Percentiles rank a stretch among this genome's conserved stretches.
These are phyloP conservation scores for Tragelaphus imberbis DNA, from an alignment of 2,113 vertebrate genomes.

Conservation along the genomic window DNA sequence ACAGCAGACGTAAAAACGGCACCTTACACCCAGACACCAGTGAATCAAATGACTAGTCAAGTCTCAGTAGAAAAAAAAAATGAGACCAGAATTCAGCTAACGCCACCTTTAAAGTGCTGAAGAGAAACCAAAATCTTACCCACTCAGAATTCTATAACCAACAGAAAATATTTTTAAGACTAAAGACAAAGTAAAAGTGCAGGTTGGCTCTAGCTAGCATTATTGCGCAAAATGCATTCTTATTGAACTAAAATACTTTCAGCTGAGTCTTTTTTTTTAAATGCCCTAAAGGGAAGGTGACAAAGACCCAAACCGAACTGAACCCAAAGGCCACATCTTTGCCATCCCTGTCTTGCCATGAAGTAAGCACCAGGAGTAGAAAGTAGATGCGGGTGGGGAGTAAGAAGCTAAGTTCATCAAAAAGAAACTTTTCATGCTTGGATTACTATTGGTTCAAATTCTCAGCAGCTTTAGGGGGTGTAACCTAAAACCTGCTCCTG, in stretches of 20 bases:
- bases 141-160: background rate
- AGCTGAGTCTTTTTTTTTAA: background rate
- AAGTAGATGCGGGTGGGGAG: too few relatives aligned
- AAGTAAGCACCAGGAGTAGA: background rate
- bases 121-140: background rate
- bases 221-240: background rate
- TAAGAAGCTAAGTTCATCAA: background rate
- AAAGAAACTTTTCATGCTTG: background rate
- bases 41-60: background rate
- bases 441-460: background rate
- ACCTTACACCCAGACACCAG: accelerated
- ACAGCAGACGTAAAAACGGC: background rate
- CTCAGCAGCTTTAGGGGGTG: background rate
- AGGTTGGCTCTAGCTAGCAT: background rate
- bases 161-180: background rate
- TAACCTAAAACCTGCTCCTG: background rate
- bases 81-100: background rate
- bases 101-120: too few relatives aligned
- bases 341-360: background rate
- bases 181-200: background rate
- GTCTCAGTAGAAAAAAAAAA: background rate
- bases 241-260: background rate
- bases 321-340: accelerated
- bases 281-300: background rate
- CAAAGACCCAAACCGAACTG: background rate